Base-by-base conservation (phyloP, 2,797 vertebrate species). In the Mus spretus region DNA sequence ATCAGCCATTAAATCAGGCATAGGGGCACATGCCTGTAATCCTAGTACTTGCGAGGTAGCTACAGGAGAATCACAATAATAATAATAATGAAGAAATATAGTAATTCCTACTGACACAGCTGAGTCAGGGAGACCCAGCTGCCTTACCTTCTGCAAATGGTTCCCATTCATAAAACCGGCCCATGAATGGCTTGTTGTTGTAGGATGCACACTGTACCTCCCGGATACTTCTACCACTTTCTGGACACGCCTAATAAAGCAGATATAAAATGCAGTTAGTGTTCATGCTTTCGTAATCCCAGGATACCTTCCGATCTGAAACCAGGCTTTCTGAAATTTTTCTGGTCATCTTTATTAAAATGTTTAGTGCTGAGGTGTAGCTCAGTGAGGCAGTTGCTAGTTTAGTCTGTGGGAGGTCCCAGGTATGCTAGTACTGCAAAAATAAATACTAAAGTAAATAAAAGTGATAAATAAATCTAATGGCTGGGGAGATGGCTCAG, bases 161-260 rank as follows among this genome's bases (percentile, higher is more conserved):
- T 77, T 99, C 99, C 99, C 99, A 99, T 96, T 99, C 99, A 94
- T 99, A 99, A 97, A 99, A 98, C 85, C 99, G 98, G 61, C 99
- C 99, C 99, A 99, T 99, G 98, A 99, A 99, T 34, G 99, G 99
- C 89, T 99, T 99, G 98, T 98, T 99, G 98, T 99, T 99, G 98
- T 99, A 99, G 1, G 99, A 99, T 8, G 99, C 99, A 92, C 99
- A 99, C 59, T 99, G 99, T 50, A 99, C 98, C 77, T 99, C 99
- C 98, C 99, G 98, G 98, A 99, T 99, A 97, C 98, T 99, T 98
- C 98, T 99, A 98, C 99, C 99, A 98, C 98, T 99, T 95, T 99
- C 98, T 74, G 99, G 99, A 98, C 99, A 99, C 31, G 97, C 96
- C 99, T 99, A 93, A 97, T 10, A 86, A 78, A 91, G 90, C 37